Evolutionary conservation across 2,113 vertebrate genomes (phyloP), one percentile per base, ranked within the genome.

Genomic region (Nerophis lumbriciformis): DNA sequence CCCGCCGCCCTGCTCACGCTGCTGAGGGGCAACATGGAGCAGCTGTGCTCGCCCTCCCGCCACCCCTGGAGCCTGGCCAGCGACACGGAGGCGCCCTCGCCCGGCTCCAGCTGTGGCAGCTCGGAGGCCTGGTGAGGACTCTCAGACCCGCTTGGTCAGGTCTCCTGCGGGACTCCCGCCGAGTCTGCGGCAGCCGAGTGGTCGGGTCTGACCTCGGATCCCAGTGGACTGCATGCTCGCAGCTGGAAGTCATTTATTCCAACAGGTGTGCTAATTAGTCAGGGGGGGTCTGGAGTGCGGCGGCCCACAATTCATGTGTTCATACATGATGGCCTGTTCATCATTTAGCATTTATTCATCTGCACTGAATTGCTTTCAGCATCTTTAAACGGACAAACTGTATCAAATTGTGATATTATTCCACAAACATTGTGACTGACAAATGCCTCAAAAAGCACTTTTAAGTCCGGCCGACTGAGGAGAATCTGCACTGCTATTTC

Each of bases 1-100:
- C 83, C 89, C 53, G 61, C 80, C 11, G 75, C 88, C 0, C 86
- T 92, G 65, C 89, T 92, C 74, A 85, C 83, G 71, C 83, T 92
- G 4, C 88, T 92, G 72, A 75, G 85, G 44, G 90, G 90, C 9
- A 91, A 90, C 83, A 86, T 91, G 84, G 84, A 90, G 78, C 88
- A 75, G 47, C 85, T 92, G 71, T 82, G 87, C 66, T 82, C 87
- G 16, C 83, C 82, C 42, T 64, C 87, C 19, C 88, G 87, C 19
- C 88, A 86, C n/a, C 82, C 90, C 61, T 89, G 91, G 85, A 81
- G 83, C 63, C 66, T 84, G 15, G 86, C 89, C 16, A 90, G 88
- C 54, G 92, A 93, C 86, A 90, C 88, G 1, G 85, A 86, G 8
- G 87, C 89, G 5, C 84, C 91, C 0, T 94, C 93, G 6, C 90